These are phyloP conservation scores for Gisinianus flammeolus DNA, from an alignment of 2,888 invertebrate genomes.

Conservation along the genomic window DNA sequence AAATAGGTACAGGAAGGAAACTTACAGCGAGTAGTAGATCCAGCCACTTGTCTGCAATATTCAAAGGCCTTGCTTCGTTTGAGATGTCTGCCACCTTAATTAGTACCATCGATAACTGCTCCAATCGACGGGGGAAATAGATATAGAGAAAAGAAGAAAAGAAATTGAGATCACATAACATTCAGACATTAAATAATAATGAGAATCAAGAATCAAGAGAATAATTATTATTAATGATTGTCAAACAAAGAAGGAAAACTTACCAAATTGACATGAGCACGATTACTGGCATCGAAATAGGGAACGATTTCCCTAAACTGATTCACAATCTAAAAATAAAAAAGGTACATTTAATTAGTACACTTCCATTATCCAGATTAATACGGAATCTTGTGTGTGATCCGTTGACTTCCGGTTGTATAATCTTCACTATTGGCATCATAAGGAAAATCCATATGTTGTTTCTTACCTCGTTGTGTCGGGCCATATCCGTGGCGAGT, in stretches of 20 bases:
- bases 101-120: conserved; percentile 76
- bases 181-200: too few species aligned
- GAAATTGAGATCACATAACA: not conserved
- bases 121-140: not conserved
- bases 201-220: too few species aligned
- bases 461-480: conserved; percentile 75
- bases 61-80: conserved; percentile 81
- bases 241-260: conserved; percentile 59
- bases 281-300: conserved; percentile 72
- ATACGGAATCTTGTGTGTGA: too few species aligned
- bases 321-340: conserved; percentile 60
- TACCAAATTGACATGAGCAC: conserved; percentile 75
- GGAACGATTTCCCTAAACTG: conserved; percentile 73
- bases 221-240: too few species aligned
- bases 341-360: too few species aligned
- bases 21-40: conserved; percentile 70
- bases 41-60: conserved; percentile 82
- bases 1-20: too few species aligned
- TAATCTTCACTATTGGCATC: too few species aligned
- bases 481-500: conserved; percentile 78
- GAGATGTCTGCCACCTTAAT: conserved; percentile 86
- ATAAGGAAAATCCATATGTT: not conserved
- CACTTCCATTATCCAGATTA: too few species aligned
- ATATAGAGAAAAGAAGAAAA: too few species aligned
- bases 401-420: too few species aligned